Percentiles rank a stretch among this genome's conserved stretches.
Conservation (phyloP, 2,888 invertebrate genomes). For the Catocala sponsa region DNA sequence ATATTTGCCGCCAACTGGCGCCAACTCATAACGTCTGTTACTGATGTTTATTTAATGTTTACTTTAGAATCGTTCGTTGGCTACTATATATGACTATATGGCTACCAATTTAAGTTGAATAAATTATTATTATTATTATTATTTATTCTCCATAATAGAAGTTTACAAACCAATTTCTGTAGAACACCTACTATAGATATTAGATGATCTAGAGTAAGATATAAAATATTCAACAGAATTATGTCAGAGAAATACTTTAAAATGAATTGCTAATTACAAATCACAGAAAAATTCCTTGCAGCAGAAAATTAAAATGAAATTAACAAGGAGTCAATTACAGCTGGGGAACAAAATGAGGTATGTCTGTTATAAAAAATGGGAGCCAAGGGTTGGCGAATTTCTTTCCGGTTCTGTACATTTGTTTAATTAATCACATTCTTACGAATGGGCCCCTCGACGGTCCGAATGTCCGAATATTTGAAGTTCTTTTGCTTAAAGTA, state of each 20-base stretch:
- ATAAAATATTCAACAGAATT: too few species aligned
- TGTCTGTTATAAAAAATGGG: constrained; percentile 79
- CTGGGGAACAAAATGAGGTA: constrained; percentile 77
- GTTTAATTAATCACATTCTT: constrained; percentile 88
- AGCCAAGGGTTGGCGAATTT: constrained; percentile 82
- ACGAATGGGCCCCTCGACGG: constrained; percentile 72
- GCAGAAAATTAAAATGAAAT: constrained; percentile 72
- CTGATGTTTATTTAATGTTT: constrained; percentile 24
- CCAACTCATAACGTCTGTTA: constrained; percentile 17
- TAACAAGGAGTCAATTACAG: constrained; percentile 82
- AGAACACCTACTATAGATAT: too few species aligned
- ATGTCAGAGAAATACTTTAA: not conserved
- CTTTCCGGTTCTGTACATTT: constrained; percentile 82
- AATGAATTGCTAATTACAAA: constrained; percentile 40
- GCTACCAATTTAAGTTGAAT: too few species aligned
- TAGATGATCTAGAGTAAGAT: too few species aligned
- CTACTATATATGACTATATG: too few species aligned
- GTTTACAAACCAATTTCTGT: not conserved
- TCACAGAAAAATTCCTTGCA: constrained; percentile 54
- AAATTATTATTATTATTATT: too few species aligned
- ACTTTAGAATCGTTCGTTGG: not conserved
- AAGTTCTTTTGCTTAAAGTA: constrained; percentile 63
- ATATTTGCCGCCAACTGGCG: constrained; percentile 29
- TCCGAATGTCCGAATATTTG: constrained; percentile 82
- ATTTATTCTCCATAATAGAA: constrained; percentile 14